phyloP scores from a whole-genome alignment of 2,888 invertebrate species.

The Bugulina stolonifera region DNA sequence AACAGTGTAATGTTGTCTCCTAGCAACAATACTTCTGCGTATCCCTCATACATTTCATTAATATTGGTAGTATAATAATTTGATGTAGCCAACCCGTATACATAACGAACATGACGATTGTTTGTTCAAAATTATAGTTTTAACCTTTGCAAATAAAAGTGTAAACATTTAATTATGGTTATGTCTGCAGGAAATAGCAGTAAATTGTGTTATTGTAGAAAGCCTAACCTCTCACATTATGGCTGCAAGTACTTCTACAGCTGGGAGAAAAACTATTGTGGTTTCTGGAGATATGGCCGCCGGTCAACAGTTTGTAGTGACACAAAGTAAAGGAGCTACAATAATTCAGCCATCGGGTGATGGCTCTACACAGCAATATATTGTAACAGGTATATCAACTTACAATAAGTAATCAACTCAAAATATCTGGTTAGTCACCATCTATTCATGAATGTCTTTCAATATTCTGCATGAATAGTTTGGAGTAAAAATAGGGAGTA shows the following conservation, averaged over 20 bases:
- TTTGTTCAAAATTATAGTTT: not conserved
- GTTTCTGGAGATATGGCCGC: constrained; percentile 39
- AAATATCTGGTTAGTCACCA: too few species aligned
- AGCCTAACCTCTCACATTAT: too few species aligned
- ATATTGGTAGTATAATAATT: too few species aligned
- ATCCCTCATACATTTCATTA: too few species aligned
- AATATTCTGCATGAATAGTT: too few species aligned
- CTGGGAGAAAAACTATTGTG: constrained; percentile 21
- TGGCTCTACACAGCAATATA: constrained; percentile 26
- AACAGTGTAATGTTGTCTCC: not conserved
- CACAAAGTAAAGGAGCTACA: constrained; percentile 31
- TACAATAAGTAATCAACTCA: not conserved
- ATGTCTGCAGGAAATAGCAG: too few species aligned
- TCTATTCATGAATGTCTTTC: too few species aligned
- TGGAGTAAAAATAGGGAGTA: too few species aligned
- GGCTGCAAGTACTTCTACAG: constrained; percentile 1
- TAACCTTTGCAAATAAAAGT: not conserved
- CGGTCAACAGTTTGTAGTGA: constrained; percentile 50
- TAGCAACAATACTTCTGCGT: not conserved
- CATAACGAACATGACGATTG: too few species aligned
- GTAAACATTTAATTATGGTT: too few species aligned
- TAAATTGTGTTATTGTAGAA: too few species aligned
- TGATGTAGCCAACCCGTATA: too few species aligned
- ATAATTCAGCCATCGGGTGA: constrained; percentile 27
- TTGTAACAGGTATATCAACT: not conserved